phyloP scores from a whole-genome alignment of 2,113 vertebrate species.

The Colistium nudipinnis region DNA sequence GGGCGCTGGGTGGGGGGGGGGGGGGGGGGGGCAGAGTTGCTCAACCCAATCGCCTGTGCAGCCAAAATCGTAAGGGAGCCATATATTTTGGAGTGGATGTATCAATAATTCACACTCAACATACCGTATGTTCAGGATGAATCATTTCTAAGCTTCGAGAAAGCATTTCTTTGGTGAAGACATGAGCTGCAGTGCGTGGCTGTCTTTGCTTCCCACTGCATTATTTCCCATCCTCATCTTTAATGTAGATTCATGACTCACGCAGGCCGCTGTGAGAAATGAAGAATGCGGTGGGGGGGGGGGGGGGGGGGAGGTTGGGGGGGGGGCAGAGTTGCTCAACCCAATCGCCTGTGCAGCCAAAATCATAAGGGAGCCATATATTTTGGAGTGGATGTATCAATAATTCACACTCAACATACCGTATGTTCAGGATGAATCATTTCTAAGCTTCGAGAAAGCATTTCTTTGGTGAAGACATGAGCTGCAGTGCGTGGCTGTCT shows the following conservation, averaged over 20 bases:
- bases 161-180: slow-evolving; percentile 22
- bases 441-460: slow-evolving; percentile 28
- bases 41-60: neutral
- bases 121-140: slow-evolving; percentile 23
- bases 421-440: slow-evolving; percentile 44
- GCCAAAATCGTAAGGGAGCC: slow-evolving; percentile 4
- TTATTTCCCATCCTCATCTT: slow-evolving; percentile 19
- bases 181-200: slow-evolving; percentile 5
- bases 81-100: slow-evolving; percentile 7
- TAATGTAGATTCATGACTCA: slow-evolving; percentile 7
- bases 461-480: slow-evolving; percentile 22
- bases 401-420: slow-evolving; percentile 44
- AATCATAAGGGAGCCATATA: slow-evolving; percentile 7
- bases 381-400: slow-evolving; percentile 26
- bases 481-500: slow-evolving; percentile 1
- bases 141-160: slow-evolving; percentile 49
- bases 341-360: neutral
- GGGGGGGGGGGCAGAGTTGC: slow-evolving; percentile 15
- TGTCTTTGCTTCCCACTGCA: neutral
- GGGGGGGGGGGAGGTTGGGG: no score
- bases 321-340: neutral
- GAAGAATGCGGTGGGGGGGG: no score
- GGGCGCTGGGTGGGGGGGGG: no score
- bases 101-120: slow-evolving; percentile 48
- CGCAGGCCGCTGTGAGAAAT: neutral